Conservation (phyloP, 1,140 invertebrate genomes). For the Heliconius congener region DNA sequence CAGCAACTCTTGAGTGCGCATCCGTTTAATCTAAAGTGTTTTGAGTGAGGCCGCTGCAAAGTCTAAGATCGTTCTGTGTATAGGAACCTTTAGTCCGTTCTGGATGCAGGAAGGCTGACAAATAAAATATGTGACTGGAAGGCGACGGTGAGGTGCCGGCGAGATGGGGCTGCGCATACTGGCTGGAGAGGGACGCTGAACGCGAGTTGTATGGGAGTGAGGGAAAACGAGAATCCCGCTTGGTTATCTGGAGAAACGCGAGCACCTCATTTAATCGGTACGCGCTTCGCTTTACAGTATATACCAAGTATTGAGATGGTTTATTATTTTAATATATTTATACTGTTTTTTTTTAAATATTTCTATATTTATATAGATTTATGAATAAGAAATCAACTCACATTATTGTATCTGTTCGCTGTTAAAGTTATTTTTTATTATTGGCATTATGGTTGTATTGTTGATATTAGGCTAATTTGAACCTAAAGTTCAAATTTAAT, state of each 20-base stretch:
- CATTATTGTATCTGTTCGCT: no score
- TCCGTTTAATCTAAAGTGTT: slow-evolving; percentile 18
- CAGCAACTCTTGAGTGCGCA: background rate
- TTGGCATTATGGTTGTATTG: no score
- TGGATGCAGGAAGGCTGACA: slow-evolving; percentile 79
- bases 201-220: slow-evolving; percentile 42
- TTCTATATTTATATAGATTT: no score
- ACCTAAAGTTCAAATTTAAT: no score
- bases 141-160: slow-evolving; percentile 75
- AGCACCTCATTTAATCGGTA: slow-evolving; percentile 81
- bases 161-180: slow-evolving; percentile 72
- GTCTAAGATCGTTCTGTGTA: slow-evolving; percentile 49
- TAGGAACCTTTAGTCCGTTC: slow-evolving; percentile 69
- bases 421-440: no score
- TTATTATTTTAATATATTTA: background rate
- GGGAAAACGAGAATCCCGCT: slow-evolving; percentile 52
- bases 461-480: no score
- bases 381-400: no score
- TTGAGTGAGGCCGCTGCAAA: slow-evolving; percentile 33
- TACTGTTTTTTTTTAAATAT: background rate
- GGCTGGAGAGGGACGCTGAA: slow-evolving; percentile 50
- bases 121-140: slow-evolving; percentile 81
- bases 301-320: slow-evolving; percentile 24
- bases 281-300: slow-evolving; percentile 75
- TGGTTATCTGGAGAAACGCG: slow-evolving; percentile 80